Evolutionary conservation across 92 coral and sea anemone genomes (phyloP), one percentile per base, ranked within the genome.

Genomic region (Bergia sp.): DNA sequence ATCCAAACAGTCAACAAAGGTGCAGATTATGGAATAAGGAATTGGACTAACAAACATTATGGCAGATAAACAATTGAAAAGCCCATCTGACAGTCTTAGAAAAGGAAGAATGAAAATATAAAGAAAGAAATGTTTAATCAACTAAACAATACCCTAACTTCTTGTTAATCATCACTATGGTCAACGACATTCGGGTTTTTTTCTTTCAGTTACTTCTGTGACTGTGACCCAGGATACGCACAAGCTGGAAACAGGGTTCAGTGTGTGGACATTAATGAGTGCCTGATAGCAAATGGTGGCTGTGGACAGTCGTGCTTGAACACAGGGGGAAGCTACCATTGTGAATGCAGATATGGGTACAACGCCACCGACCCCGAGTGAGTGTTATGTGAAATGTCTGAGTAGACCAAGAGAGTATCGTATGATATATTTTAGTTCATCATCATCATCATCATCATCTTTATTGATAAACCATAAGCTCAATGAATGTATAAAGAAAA

Each of bases 291-390:
- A 85, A 97, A 97, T 86, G 99, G 98, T 44, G 96, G 94, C 45
- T 97, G 99, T 76, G 91, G 93, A 7, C 99, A 97, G 80, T 73
- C 91, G 69, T 97, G 99, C 73, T 86, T 94, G 82, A 97, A 97
- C 88, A 91, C 73, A 44, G 96, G 96, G 79, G 99, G 99, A 11
- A 77, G 92, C 65, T 92, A 94, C 88, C 89, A 83, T 83, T 97
- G 99, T 82, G 91, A 94, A 79, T 97, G 99, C 73, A 84, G 89
- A 78, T 79, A 90, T 21, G 99, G 99, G 4, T 97, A 92, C 73
- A 85, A 92, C 41, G 95, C 98, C 10, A 92, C 91, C 2, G 99
- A 97, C 79, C 65, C 91, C 1, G 90, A 89, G 99, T 97, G 79
- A 73, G 98, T 91, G 41, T 0, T 9, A 8, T 23, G 76, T 13